phyloP scores from a whole-genome alignment of 2,888 invertebrate species.

The Limnephilus marmoratus region DNA sequence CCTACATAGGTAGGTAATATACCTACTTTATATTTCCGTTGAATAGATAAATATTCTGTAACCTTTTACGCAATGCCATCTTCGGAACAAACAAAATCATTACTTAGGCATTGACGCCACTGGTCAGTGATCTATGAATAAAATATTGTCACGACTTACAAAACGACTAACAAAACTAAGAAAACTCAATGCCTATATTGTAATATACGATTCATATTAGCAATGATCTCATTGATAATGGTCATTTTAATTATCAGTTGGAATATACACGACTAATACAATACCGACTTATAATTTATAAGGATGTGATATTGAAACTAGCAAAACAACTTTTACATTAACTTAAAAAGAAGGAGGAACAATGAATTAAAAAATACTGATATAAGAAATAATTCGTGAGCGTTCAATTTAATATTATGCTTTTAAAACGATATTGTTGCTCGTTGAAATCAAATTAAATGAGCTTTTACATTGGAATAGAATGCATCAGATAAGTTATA shows the following conservation, averaged over 20 bases:
- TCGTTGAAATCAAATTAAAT: background rate
- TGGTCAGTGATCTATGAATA: background rate
- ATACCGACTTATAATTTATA: background rate
- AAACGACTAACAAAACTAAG: background rate
- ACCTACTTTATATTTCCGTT: no score
- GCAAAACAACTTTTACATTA: background rate
- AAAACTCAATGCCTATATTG: background rate
- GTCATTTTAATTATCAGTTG: background rate
- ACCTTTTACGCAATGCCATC: no score
- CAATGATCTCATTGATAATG: background rate
- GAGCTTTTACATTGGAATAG: background rate
- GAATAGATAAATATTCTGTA: no score
- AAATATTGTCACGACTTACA: background rate
- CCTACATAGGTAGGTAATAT: no score
- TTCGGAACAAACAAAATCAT: background rate
- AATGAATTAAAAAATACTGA: background rate
- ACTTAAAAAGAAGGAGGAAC: background rate
- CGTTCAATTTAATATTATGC: background rate
- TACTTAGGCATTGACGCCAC: background rate
- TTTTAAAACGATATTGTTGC: background rate
- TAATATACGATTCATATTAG: background rate
- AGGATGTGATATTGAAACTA: background rate
- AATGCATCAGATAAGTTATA: background rate
- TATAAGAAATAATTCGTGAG: background rate
- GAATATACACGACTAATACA: background rate